Conservation (phyloP, 1,140 invertebrate species). For the Trissolcus basalis region DNA sequence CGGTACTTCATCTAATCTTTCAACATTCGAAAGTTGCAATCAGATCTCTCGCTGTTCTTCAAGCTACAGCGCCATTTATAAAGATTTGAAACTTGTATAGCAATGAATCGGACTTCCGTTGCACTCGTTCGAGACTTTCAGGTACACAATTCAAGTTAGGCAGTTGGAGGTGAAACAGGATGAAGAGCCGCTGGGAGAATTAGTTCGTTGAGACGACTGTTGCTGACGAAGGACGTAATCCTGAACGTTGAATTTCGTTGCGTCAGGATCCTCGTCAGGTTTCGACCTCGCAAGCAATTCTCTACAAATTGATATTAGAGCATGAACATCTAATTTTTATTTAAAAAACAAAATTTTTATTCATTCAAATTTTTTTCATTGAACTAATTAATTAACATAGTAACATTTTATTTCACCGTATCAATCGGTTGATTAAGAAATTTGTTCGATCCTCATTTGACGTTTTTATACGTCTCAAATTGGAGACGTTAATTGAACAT, state of each 20-base stretch:
- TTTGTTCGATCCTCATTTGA: no score
- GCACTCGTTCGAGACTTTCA: no score
- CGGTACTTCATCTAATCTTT: no score
- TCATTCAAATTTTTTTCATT: no score
- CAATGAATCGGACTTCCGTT: no score
- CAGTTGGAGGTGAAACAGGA: conserved; percentile 72
- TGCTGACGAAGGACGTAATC: conserved; percentile 81
- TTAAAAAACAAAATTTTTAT: no score
- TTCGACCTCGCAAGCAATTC: conserved; percentile 80
- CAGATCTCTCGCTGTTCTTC: conserved; percentile 40
- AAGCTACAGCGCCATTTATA: conserved; percentile 5
- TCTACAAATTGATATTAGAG: no score
- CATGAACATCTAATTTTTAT: no score
- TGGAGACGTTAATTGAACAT: background rate
- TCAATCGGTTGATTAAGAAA: no score
- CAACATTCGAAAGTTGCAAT: no score
- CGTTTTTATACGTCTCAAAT: background rate
- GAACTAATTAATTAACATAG: conserved; percentile 61
- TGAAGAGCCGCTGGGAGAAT: conserved; percentile 9
- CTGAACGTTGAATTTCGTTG: conserved; percentile 81
- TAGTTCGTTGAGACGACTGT: conserved; percentile 76
- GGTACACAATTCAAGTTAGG: conserved; percentile 68
- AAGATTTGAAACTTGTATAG: no score
- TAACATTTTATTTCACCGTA: background rate
- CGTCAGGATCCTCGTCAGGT: conserved; percentile 71